Evolutionary conservation across 2,797 vertebrate genomes (phyloP), one percentile per base, ranked within the genome.

Genomic region (Hephaestus fuliginosus): DNA sequence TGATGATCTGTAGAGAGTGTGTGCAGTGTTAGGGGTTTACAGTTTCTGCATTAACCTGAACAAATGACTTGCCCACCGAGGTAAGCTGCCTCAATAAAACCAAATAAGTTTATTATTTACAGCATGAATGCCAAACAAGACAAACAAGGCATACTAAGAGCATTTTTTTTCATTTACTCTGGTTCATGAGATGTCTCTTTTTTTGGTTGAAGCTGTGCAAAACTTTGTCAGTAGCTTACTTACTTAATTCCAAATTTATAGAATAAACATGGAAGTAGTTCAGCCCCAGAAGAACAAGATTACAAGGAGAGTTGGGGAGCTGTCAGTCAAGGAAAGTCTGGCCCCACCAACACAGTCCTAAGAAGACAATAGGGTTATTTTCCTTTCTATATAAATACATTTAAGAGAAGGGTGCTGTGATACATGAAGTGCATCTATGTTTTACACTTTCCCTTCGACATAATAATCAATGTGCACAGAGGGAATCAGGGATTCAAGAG

Each of bases 31-130:
- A 56, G 20, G 8, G 55, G 41, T 46, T 76, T 43, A 68, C 33
- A 71, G 7, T 56, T 46, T 30, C 49, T 65, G 49, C 55, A 52
- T 67, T 61, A 71, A 74, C 36, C n/a, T 22, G 8, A 66, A 63
- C 43, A 58, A 55, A 62, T 36, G n/a, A 69, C 58, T 46, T 10
- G 3, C 36, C 12, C 20, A 13, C 9, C 41, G 1, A 25, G 33
- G 11, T 25, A 36, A 53, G 13, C 14, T 69, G 22, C 39, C 36
- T 55, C 10, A 65, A 10, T 83, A 33, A 63, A 65, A 55, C 9
- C 33, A 58, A 64, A 74, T 25, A 2, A 44, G 28, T 74, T 53
- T 52, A 30, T 41, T 49, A 67, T 65, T 60, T 43, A 36, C 20
- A 25, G 28, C 20, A 44, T 28, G 1, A 43, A 17, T 22, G 12